phyloP scores from a whole-genome alignment of 2,888 invertebrate species.

The Tetrapedia diversipes region DNA sequence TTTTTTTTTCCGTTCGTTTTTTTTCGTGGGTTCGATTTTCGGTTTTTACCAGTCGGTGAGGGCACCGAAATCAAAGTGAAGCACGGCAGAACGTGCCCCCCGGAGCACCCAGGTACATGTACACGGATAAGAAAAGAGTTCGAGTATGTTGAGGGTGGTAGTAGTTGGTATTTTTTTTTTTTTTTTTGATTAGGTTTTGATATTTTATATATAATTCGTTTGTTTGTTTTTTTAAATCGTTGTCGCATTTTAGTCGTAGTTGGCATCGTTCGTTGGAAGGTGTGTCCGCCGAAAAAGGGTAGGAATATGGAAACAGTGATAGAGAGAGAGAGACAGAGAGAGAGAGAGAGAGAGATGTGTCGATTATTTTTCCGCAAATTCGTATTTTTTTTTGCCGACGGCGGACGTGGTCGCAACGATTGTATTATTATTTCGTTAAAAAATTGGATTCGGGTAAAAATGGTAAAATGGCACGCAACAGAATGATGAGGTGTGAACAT shows the following conservation, averaged over 20 bases:
- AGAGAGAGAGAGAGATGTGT: too few relatives aligned
- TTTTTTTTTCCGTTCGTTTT: slow-evolving; percentile 31
- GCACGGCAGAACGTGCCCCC: slow-evolving; percentile 79
- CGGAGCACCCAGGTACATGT: slow-evolving; percentile 82
- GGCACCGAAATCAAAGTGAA: slow-evolving; percentile 80
- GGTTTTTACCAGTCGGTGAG: slow-evolving; percentile 78
- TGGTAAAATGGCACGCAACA: slow-evolving; percentile 4
- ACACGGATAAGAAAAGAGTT: slow-evolving; percentile 69
- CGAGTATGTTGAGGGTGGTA: slow-evolving; percentile 52
- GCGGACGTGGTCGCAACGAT: slow-evolving; percentile 32
- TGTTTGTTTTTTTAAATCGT: slow-evolving; percentile 36
- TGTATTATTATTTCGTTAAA: slow-evolving; percentile 31
- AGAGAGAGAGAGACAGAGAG: too few relatives aligned
- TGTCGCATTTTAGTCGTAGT: slow-evolving; percentile 33
- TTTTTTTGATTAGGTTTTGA: slow-evolving; percentile 44
- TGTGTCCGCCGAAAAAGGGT: slow-evolving; percentile 42
- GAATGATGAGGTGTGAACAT: slow-evolving; percentile 44
- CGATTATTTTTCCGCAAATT: not conserved
- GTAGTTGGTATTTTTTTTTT: slow-evolving; percentile 45
- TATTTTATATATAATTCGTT: not conserved
- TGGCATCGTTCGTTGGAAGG: slow-evolving; percentile 47
- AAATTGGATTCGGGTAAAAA: slow-evolving; percentile 15
- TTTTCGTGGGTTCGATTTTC: not conserved
- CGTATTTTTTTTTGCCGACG: slow-evolving; percentile 11
- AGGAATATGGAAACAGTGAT: slow-evolving; percentile 39